A percentile compares a stretch with the other conserved stretches of the same genome.
Evolutionary conservation across 2,797 vertebrate genomes (phyloP).

Genomic region (Characodon lateralis): DNA sequence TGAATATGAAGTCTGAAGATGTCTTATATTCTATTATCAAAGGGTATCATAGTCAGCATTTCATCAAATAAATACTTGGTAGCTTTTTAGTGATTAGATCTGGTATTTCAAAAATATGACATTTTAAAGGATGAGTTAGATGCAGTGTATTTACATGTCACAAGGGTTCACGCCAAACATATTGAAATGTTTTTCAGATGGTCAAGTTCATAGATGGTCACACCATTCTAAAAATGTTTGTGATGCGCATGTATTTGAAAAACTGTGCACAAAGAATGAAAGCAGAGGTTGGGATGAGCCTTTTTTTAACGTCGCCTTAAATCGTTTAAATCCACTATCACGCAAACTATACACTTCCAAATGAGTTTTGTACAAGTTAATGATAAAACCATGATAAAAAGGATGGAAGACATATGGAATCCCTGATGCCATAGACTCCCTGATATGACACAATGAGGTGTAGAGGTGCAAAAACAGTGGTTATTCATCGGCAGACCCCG

Average conservation of each 20-base stretch:
- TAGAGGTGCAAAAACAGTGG: constrained; percentile 64
- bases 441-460: constrained; percentile 65
- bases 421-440: constrained; percentile 71
- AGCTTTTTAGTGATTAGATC: constrained; percentile 43
- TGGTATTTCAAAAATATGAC: constrained; percentile 44
- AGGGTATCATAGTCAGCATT: constrained; percentile 36
- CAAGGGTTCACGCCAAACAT: constrained; percentile 40
- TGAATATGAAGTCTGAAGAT: constrained; percentile 38
- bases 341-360: constrained; percentile 10
- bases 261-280: constrained; percentile 12
- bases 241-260: constrained; percentile 32
- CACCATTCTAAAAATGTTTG: constrained; percentile 17
- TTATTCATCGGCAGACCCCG: constrained; percentile 57
- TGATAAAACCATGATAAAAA: constrained; percentile 40
- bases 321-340: constrained; percentile 5
- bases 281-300: constrained; percentile 24
- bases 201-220: constrained; percentile 33
- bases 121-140: constrained; percentile 49
- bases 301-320: constrained; percentile 23
- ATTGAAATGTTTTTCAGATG: constrained; percentile 29
- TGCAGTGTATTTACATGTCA: constrained; percentile 65
- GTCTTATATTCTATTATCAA: constrained; percentile 24
- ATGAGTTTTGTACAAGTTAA: constrained; percentile 41
- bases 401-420: constrained; percentile 76
- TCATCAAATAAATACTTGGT: constrained; percentile 53